Base-by-base conservation (phyloP, 2,113 vertebrate genomes). In the Osmerus eperlanus region DNA sequence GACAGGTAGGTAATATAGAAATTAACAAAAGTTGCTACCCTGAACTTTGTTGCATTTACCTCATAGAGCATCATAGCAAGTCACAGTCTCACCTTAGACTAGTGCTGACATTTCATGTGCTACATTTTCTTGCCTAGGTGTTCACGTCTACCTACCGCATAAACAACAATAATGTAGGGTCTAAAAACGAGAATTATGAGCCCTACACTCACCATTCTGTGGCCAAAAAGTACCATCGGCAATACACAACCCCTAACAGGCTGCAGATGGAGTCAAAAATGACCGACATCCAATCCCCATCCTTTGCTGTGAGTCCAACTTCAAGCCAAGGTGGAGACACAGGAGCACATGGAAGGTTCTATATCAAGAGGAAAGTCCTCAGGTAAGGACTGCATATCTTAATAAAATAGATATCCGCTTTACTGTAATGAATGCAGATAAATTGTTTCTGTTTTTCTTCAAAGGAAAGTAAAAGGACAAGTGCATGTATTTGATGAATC, bases 281-380 rank as follows among this genome's bases (percentile, higher is more conserved):
- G 0, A 77, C 78, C 11, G 54, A 87, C 13, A 62, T 36, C 3
- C 71, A 61, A 32, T 55, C 75, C 16, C 79, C 71, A 6, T 54
- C 47, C 5, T 73, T 70, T 19, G 69, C 64, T 0, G 69, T 83
- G 61, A 84, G 79, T 72, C 74, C 58, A 47, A 25, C 68, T 0
- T 81, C 84, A 4, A 72, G 64, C 14, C 81, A 79, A 0, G 84
- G 83, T 63, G 66, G 41, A 76, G 69, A 60, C 19, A 47, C 23
- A 53, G 52, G n/a, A 3, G 23, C 51, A 7, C 81, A 68, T 23
- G 64, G 53, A 23, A 81, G 78, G 64, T 74, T 74, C 15, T 65
- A 76, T 67, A 81, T 92, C 78, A 92, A 88, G 73, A 90, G 91
- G 1, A 93, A 93, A 80, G 91, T 93, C 60, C 77, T 92, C 14